A percentile compares a stretch with the other conserved stretches of the same genome.
These are phyloP conservation scores for Tapirus indicus DNA, from an alignment of 2,797 vertebrate genomes.

Conservation along the genomic window DNA sequence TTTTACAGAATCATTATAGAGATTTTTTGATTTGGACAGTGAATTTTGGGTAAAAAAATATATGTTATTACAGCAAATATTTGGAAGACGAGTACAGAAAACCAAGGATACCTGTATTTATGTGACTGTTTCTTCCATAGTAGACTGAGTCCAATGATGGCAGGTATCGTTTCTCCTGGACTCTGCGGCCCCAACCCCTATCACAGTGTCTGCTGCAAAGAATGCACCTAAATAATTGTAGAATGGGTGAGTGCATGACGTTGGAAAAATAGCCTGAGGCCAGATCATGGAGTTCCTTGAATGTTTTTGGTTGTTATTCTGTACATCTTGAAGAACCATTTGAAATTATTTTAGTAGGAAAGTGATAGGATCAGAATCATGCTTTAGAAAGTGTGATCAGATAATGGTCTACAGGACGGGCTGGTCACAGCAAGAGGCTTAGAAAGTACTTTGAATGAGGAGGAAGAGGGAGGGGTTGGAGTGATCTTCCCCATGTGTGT, in stretches of 20 bases:
- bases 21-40: conserved; percentile 21
- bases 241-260: neutral
- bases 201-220: neutral
- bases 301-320: conserved; percentile 10
- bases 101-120: neutral
- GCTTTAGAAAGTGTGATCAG: conserved; percentile 20
- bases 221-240: neutral
- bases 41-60: conserved; percentile 5
- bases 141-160: neutral
- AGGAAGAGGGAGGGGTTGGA: neutral
- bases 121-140: neutral
- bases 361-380: neutral
- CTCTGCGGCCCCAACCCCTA: neutral
- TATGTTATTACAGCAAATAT: neutral
- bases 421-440: neutral
- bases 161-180: neutral
- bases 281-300: neutral
- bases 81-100: neutral
- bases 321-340: neutral
- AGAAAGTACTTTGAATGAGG: neutral
- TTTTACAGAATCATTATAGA: neutral
- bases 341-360: neutral
- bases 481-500: neutral
- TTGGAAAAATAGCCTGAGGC: neutral
- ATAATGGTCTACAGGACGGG: neutral